Percentiles rank a stretch among this genome's conserved stretches.
phyloP scores from a whole-genome alignment of 2,797 vertebrate species.

The Mus caroli region DNA sequence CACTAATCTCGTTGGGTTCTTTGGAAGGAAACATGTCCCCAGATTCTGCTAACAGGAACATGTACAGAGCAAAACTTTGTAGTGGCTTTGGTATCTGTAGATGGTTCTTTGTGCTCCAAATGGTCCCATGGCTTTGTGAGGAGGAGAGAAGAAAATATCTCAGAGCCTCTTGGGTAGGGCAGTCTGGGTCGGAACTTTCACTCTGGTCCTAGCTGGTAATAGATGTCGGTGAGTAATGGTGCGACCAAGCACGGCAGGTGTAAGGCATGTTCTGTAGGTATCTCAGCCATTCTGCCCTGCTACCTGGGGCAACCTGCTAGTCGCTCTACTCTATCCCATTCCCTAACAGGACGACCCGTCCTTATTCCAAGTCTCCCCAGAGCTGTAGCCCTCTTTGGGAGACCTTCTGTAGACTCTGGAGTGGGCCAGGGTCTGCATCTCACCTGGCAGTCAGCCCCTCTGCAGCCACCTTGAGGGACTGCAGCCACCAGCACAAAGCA shows the following conservation, averaged over 20 bases:
- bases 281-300: neutral
- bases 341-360: neutral
- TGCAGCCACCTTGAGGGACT: too few species aligned
- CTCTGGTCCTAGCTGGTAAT: neutral
- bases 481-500: neutral
- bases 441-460: neutral
- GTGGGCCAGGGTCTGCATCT: neutral
- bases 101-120: accelerated
- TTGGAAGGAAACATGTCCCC: neutral
- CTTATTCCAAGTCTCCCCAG: neutral
- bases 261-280: accelerated
- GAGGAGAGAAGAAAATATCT: neutral
- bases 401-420: too few species aligned
- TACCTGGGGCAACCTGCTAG: too few species aligned
- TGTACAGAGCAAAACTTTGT: neutral
- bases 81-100: neutral
- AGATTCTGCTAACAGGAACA: neutral
- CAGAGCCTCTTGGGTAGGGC: too few species aligned
- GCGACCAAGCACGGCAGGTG: neutral
- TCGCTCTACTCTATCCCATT: neutral
- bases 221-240: neutral
- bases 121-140: accelerated
- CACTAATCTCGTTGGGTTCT: too few species aligned
- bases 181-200: neutral
- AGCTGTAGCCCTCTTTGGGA: neutral